phyloP scores from a whole-genome alignment of 2,797 vertebrate genomes.

The Coilia nasus region DNA sequence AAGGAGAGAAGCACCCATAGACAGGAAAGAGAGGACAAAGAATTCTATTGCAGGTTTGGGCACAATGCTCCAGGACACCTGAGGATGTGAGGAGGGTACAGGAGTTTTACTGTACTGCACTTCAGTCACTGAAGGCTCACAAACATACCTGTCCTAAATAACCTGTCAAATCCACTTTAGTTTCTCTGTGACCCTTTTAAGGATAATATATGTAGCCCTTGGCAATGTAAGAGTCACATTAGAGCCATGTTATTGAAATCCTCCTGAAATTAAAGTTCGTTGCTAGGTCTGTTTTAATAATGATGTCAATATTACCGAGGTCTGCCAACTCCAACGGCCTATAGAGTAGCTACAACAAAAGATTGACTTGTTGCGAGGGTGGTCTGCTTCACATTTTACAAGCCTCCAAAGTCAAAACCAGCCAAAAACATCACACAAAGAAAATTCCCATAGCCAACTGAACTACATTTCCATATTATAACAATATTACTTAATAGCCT shows the following conservation, averaged over 20 bases:
- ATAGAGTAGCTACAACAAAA: background rate
- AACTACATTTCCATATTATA: background rate
- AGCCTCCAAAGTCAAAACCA: background rate
- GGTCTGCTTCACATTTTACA: background rate
- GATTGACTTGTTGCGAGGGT: background rate
- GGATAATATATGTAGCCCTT: too few relatives aligned
- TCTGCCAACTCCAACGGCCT: background rate
- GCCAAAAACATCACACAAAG: background rate
- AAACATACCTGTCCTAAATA: background rate
- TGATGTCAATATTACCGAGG: conserved; percentile 11
- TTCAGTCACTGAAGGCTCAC: background rate
- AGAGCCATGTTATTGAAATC: background rate
- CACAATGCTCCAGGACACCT: background rate
- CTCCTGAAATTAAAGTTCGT: background rate
- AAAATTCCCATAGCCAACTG: background rate
- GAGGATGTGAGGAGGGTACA: background rate
- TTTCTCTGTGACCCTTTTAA: background rate
- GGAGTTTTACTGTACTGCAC: background rate
- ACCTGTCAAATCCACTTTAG: background rate
- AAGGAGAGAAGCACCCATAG: too few relatives aligned
- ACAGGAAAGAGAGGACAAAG: background rate
- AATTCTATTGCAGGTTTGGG: background rate
- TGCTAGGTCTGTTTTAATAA: background rate
- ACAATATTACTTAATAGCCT: background rate
- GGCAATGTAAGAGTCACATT: background rate